Conservation (phyloP, 2,797 vertebrate species). For the Pyrocephalus nanus region DNA sequence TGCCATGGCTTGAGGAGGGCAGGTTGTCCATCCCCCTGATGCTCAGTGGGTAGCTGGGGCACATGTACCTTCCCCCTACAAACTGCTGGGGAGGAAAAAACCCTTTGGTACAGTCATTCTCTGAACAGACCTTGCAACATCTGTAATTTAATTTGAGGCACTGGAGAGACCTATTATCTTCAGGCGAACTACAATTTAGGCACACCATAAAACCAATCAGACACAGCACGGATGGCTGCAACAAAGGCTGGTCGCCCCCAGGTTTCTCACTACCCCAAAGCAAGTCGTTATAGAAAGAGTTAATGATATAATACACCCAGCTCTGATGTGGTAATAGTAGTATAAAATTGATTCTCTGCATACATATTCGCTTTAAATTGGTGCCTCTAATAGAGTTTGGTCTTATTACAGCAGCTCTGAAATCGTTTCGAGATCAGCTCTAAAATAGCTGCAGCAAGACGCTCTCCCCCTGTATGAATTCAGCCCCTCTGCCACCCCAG, state of each 20-base stretch:
- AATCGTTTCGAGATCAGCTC: neutral
- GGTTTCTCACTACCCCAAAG: neutral
- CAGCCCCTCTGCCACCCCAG: neutral
- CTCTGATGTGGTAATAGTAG: neutral
- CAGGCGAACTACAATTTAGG: neutral
- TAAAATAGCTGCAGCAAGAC: neutral
- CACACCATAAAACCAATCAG: slow-evolving; percentile 47
- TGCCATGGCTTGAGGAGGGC: neutral
- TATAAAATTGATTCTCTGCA: slow-evolving; percentile 10
- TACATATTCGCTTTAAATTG: neutral
- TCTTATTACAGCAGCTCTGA: neutral
- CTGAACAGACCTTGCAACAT: slow-evolving; percentile 48
- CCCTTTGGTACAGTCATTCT: neutral
- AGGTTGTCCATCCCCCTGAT: neutral
- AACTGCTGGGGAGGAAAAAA: neutral
- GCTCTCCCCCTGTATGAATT: neutral
- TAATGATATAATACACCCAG: neutral
- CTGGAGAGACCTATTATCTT: slow-evolving; percentile 50
- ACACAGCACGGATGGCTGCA: neutral
- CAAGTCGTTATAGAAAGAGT: slow-evolving; percentile 7
- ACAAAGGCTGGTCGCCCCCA: neutral
- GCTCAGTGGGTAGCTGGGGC: neutral
- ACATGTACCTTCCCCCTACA: neutral
- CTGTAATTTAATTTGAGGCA: slow-evolving; percentile 55
- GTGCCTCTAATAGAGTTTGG: neutral